Evolutionary conservation across 2,113 vertebrate genomes (phyloP).

Genomic region (Gobiocypris rarus): DNA sequence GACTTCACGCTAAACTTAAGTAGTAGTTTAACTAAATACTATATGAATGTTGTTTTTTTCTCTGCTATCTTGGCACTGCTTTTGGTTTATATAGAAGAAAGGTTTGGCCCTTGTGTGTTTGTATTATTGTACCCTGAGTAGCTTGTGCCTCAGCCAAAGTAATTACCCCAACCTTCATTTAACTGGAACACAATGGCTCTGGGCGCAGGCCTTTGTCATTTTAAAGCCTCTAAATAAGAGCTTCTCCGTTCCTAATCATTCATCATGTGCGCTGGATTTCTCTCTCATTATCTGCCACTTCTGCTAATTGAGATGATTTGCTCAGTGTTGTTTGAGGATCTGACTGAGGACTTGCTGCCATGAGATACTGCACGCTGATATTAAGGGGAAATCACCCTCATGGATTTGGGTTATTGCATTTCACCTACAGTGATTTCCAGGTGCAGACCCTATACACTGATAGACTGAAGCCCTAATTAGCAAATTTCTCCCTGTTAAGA

Average conservation of each 20-base stretch:
- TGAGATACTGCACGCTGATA: slow-evolving; percentile 50
- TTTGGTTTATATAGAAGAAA: too few relatives aligned
- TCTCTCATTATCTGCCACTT: slow-evolving; percentile 64
- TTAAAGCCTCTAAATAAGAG: slow-evolving; percentile 23
- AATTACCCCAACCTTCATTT: slow-evolving; percentile 51
- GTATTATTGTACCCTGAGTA: slow-evolving; percentile 17
- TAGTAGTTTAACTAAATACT: not conserved
- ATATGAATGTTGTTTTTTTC: not conserved
- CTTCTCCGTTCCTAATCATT: slow-evolving; percentile 55
- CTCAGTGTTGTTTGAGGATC: slow-evolving; percentile 55
- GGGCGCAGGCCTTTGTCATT: slow-evolving; percentile 20
- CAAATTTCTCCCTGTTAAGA: not conserved
- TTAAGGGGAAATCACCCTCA: not conserved
- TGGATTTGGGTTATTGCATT: not conserved
- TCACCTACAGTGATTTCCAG: not conserved
- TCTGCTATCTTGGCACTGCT: not conserved
- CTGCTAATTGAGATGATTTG: slow-evolving; percentile 52
- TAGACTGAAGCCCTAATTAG: not conserved
- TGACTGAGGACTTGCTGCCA: slow-evolving; percentile 44
- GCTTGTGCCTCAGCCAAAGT: slow-evolving; percentile 36
- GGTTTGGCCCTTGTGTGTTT: slow-evolving; percentile 9
- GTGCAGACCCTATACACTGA: not conserved
- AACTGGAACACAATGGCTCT: slow-evolving; percentile 39
- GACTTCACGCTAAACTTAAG: not conserved
- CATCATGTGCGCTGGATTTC: slow-evolving; percentile 51